phyloP scores from a whole-genome alignment of 2,113 vertebrate genomes.

The Petroica traversi region DNA sequence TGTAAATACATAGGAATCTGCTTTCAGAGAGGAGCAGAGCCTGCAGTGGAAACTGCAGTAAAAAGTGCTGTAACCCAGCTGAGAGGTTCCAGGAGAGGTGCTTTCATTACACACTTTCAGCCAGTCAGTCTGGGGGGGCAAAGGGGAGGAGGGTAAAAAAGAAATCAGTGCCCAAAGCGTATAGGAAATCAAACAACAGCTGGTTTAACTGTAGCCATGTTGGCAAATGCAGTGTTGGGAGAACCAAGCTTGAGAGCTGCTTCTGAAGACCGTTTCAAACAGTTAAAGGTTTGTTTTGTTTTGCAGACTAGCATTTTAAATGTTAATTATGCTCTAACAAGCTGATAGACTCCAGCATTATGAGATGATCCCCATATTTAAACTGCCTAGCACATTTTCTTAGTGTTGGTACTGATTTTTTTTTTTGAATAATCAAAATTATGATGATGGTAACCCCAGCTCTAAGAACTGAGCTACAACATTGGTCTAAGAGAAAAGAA shows the following conservation, averaged over 20 bases:
- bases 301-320: background rate
- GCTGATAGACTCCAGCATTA: background rate
- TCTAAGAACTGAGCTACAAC: background rate
- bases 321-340: background rate
- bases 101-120: background rate
- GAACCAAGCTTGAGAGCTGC: background rate
- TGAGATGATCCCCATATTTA: background rate
- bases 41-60: background rate
- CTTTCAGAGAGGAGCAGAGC: background rate
- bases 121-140: background rate
- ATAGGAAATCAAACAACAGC: background rate
- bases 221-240: background rate
- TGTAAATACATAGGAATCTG: background rate
- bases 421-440: background rate
- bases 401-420: background rate
- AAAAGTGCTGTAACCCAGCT: background rate
- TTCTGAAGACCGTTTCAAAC: background rate
- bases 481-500: background rate
- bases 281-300: background rate
- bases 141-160: background rate
- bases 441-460: background rate
- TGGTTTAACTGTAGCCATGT: background rate
- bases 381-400: background rate
- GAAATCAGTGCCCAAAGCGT: background rate
- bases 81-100: background rate